phyloP scores from a whole-genome alignment of 2,797 vertebrate genomes.

The Danio aesculapii region DNA sequence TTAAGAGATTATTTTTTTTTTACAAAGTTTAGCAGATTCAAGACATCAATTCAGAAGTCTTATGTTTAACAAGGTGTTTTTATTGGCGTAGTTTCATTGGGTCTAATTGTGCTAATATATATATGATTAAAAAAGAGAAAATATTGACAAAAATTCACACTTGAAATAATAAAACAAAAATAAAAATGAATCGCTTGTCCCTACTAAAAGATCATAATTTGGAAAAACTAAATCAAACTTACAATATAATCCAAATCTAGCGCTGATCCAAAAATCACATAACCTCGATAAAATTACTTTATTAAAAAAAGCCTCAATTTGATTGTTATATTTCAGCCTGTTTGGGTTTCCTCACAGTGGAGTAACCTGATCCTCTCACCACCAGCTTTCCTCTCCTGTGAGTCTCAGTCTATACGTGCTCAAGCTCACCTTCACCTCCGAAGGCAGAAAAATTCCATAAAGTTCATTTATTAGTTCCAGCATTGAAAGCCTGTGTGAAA shows the following conservation, averaged over 20 bases:
- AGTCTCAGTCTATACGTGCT: neutral
- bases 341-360: neutral
- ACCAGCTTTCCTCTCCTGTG: conserved; percentile 13
- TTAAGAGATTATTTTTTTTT: too few relatives aligned
- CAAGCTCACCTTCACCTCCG: conserved; percentile 3
- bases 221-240: neutral
- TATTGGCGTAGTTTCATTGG: too few relatives aligned
- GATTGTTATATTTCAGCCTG: neutral
- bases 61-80: too few relatives aligned
- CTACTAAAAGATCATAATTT: neutral
- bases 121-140: too few relatives aligned
- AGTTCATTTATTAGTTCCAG: neutral
- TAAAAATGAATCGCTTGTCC: too few relatives aligned
- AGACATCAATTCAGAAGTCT: too few relatives aligned
- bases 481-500: conserved; percentile 25
- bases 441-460: conserved; percentile 10
- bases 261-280: neutral
- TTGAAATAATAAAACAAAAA: too few relatives aligned
- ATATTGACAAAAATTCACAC: too few relatives aligned
- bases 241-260: neutral
- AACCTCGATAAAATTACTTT: conserved; percentile 7
- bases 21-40: neutral
- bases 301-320: conserved; percentile 19
- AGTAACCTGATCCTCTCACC: neutral
- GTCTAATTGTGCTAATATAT: too few relatives aligned